Percentiles rank a stretch among this genome's conserved stretches.
Evolutionary conservation across 2,113 vertebrate genomes (phyloP).

Genomic region (Arenaria interpres): DNA sequence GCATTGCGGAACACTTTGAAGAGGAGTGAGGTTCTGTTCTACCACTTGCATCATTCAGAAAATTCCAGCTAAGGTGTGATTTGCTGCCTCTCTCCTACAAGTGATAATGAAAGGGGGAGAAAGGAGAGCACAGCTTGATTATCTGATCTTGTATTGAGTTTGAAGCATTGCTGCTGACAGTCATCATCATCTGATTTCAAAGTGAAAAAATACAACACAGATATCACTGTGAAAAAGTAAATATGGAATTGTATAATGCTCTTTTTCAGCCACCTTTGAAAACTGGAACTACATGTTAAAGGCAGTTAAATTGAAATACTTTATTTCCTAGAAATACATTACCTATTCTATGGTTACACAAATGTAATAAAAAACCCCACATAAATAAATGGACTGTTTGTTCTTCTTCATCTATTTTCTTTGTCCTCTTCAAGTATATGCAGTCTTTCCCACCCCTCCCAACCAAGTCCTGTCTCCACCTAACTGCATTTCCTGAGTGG

Average conservation of each 20-base stretch:
- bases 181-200: constrained; percentile 1
- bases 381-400: background rate
- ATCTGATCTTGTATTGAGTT: background rate
- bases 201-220: background rate
- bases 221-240: background rate
- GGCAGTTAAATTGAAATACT: background rate
- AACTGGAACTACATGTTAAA: background rate
- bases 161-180: background rate
- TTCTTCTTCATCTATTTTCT: background rate
- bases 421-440: background rate
- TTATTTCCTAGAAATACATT: background rate
- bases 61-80: background rate
- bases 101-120: constrained; percentile 7
- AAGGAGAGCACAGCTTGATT: constrained; percentile 1
- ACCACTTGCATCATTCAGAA: background rate
- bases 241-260: background rate
- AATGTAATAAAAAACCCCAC: background rate
- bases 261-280: background rate
- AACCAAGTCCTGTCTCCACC: constrained; percentile 1
- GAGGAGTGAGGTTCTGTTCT: background rate
- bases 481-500: constrained; percentile 44
- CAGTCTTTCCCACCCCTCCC: background rate
- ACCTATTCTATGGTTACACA: background rate
- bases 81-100: background rate
- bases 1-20: background rate